Conservation (phyloP, 2,888 invertebrate genomes). For the Hydraecia micacea region DNA sequence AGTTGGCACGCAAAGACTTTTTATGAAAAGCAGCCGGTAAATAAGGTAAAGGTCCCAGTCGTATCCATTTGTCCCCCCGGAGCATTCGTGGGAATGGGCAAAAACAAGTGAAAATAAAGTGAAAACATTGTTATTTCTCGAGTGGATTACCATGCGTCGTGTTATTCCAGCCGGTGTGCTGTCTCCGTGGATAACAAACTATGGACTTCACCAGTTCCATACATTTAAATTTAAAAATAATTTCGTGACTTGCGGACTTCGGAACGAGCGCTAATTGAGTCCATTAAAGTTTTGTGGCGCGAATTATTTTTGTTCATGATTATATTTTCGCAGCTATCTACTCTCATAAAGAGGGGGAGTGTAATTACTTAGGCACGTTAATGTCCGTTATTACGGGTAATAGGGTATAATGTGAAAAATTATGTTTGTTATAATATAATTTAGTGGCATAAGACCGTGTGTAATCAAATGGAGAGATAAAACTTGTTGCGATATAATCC, state of each 20-base stretch:
- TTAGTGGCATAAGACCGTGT: conserved; percentile 64
- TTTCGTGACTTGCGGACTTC: conserved; percentile 71
- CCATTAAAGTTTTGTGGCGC: conserved; percentile 74
- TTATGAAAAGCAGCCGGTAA: conserved; percentile 78
- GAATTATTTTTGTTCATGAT: conserved; percentile 72
- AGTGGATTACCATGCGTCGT: conserved; percentile 83
- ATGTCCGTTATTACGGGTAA: conserved; percentile 65
- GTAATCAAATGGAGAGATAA: conserved; percentile 53
- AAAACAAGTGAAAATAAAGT: conserved; percentile 87
- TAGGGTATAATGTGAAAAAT: conserved; percentile 66
- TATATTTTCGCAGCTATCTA: conserved; percentile 69
- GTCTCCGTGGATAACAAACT: conserved; percentile 78
- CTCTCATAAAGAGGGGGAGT: conserved; percentile 65
- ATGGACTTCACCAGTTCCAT: conserved; percentile 73
- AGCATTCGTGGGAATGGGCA: conserved; percentile 83
- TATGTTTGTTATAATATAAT: conserved; percentile 64
- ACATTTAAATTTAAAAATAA: conserved; percentile 79
- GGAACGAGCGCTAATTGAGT: conserved; percentile 74
- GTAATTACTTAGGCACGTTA: conserved; percentile 67
- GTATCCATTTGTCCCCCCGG: conserved; percentile 81
- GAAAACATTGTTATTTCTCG: conserved; percentile 87
- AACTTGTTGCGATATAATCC: conserved; percentile 3
- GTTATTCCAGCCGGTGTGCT: conserved; percentile 76
- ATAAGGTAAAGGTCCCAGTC: conserved; percentile 81
- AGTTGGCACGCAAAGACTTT: conserved; percentile 68